phyloP scores from a whole-genome alignment of 1,140 invertebrate species.

The Drosophila punjabiensis region DNA sequence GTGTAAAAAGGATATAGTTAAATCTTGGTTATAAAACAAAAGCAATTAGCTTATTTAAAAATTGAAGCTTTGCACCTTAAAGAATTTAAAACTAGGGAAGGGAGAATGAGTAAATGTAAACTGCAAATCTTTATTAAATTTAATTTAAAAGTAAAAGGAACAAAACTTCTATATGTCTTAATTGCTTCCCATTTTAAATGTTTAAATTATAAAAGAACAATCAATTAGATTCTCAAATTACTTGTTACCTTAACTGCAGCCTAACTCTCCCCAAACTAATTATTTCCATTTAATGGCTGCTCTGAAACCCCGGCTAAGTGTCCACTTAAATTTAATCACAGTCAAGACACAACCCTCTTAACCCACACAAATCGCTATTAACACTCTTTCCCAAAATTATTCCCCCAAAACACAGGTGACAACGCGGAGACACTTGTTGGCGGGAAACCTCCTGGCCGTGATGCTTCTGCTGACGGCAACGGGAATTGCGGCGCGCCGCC shows the following conservation, averaged over 20 bases:
- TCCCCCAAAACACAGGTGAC: neutral
- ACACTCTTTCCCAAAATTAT: neutral
- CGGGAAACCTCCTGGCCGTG: constrained; percentile 41
- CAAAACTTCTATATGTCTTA: too few species aligned
- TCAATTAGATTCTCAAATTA: neutral
- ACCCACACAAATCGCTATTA: neutral
- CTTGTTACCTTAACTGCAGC: neutral
- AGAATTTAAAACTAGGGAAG: neutral
- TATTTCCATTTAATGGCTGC: neutral
- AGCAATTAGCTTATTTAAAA: neutral
- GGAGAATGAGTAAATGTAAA: too few species aligned
- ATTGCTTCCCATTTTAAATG: neutral
- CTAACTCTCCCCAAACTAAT: neutral
- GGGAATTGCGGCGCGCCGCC: constrained; percentile 56
- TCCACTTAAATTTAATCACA: neutral
- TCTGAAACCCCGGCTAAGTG: neutral
- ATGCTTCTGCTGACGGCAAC: constrained; percentile 56
- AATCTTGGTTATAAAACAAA: neutral
- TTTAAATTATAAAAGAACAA: neutral
- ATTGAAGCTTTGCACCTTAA: neutral
- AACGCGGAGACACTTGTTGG: constrained; percentile 15
- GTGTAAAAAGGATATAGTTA: neutral
- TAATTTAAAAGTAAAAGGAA: too few species aligned
- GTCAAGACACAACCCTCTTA: neutral
- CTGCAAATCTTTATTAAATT: too few species aligned